Conservation (phyloP, 2,113 vertebrate genomes). For the Numida meleagris region DNA sequence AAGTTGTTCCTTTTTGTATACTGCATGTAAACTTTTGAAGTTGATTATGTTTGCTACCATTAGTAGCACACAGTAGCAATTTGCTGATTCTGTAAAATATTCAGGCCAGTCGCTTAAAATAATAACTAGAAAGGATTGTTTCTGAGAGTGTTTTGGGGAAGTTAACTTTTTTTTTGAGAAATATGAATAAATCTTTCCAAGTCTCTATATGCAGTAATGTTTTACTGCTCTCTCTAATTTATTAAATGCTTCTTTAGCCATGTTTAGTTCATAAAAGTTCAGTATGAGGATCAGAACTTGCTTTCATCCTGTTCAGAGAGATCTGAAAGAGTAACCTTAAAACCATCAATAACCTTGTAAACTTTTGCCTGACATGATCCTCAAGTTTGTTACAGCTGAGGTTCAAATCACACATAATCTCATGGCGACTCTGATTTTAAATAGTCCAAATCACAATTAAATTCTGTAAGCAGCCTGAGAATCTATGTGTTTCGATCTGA, state of each 20-base stretch:
- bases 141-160: background rate
- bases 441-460: background rate
- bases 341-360: background rate
- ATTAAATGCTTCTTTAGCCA: background rate
- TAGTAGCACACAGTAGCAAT: background rate
- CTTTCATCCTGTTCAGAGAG: background rate
- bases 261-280: background rate
- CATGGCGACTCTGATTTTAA: background rate
- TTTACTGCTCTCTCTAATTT: background rate
- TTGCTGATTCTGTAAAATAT: background rate
- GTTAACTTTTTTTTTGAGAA: background rate
- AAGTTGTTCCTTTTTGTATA: slow-evolving; percentile 1
- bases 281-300: background rate
- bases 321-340: background rate
- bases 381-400: background rate
- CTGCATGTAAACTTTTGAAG: background rate
- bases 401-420: background rate
- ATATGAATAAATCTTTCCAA: background rate
- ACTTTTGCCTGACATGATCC: background rate
- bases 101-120: background rate
- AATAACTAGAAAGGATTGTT: background rate
- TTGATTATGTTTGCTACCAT: background rate
- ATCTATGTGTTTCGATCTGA: background rate
- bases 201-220: background rate
- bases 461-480: background rate